Evolutionary conservation across 1,140 invertebrate species (phyloP), one percentile per base, ranked within the genome.

Genomic region (Dreissena rostriformis): DNA sequence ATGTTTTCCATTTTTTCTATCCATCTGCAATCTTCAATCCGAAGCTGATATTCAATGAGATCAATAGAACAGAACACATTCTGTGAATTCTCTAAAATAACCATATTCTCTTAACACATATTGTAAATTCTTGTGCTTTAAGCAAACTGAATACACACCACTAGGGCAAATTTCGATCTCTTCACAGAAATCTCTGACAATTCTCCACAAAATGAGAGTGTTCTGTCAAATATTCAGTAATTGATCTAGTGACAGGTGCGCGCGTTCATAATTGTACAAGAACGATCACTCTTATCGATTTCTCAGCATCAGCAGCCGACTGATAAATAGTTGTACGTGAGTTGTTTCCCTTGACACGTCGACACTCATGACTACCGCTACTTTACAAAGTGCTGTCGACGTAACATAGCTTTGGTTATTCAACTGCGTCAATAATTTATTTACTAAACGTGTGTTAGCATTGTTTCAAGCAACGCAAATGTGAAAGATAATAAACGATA

Each of bases 181-280:
- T 61, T 24, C 57, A 61, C 17, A 61, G 22, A 61, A n/a, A n/a
- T n/a, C 57, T 61, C 57, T n/a, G 57, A 61, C 22, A 24, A n/a
- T 61, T n/a, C 22, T 61, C 57, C 22, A 61, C 57, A 61, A 61
- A 24, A 61, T n/a, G 22, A 61, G 57, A 61, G 57, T n/a, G 57
- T 61, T 61, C 57, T 61, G 77, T 74, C 72, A 82, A 76, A 70
- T 65, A 77, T 67, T 51, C 70, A 68, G n/a, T 73, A 51, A 55
- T 66, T 55, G 66, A 55, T 78, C 74, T 26, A 24, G 51, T 72
- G 61, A 78, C 67, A 81, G 68, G 82, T 76, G 52, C 29, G 55
- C 63, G 75, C 68, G 76, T 76, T 72, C 73, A 68, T 82, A 81
- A 71, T 81, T 52, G 77, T 70, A 53, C 75, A 74, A 82, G 80